Evolutionary conservation across 2,113 vertebrate genomes (phyloP), one percentile per base, ranked within the genome.

Genomic region (Rhineura floridana): DNA sequence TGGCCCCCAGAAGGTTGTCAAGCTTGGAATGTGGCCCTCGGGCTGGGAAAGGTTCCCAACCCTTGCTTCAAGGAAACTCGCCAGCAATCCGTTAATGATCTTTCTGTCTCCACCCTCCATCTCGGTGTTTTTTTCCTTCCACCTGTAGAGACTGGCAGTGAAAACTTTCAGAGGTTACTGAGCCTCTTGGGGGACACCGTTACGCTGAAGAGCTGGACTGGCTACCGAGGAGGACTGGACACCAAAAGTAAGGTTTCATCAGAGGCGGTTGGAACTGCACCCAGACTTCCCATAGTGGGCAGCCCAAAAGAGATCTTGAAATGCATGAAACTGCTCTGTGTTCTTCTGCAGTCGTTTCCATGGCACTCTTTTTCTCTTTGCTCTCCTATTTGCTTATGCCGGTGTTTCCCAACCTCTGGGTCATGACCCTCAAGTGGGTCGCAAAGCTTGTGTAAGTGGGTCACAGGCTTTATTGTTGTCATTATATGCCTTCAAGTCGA

Each of bases 201-300:
- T 87, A 97, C 97, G 46, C 96, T 99, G 93, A 99, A 98, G 96
- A 98, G 99, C 93, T 99, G 99, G 99, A 97, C 98, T 9, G 99
- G 98, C 72, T 99, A 99, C 96, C 97, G 99, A 48, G 99, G 99
- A 91, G 99, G 99, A 88, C 96, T 99, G 48, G 99, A 99, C 97
- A 99, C 98, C 90, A 99, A 98, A 97, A 99, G 99, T 99, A 98
- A 98, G 98, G 36, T 73, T 50, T 73, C 11, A 10, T 2, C 19
- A 83, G 67, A 50, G 83, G 62, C 11, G 8, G 12, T 42, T 19
- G 23, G 33, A 42, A 59, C 59, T 9, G 13, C 3, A n/a, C 59
- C 80, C 42, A 4, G 8, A 78, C 19, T 33, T 5, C 30, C 12
- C 7, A 33, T 6, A 4, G 6, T 36, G 15, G 50, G 33, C 10